Evolutionary conservation across 2,113 vertebrate species (phyloP).

Genomic region (Otolemur garnettii): DNA sequence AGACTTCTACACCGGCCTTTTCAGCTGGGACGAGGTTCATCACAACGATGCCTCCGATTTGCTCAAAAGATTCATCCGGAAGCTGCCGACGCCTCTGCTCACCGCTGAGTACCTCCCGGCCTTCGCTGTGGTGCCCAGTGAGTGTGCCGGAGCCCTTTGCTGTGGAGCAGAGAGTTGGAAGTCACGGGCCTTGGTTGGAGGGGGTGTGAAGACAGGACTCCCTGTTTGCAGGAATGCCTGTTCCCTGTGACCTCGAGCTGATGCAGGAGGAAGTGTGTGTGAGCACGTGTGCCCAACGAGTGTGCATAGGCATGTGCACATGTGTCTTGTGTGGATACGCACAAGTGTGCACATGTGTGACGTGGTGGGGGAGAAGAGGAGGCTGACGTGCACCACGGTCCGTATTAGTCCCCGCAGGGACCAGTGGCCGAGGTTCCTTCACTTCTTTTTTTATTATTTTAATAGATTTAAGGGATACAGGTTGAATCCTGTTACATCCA

Average conservation of each 20-base stretch:
- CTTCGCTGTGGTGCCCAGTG: conserved; percentile 93
- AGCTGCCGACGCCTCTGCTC: conserved; percentile 92
- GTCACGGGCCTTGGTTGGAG: neutral
- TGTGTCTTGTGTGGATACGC: no score
- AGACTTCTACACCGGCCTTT: conserved; percentile 90
- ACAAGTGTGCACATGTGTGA: neutral
- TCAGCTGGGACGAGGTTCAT: conserved; percentile 94
- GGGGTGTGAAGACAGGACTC: neutral
- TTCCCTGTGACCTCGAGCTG: neutral
- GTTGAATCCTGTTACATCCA: no score
- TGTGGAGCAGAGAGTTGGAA: neutral
- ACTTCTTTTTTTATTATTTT: no score
- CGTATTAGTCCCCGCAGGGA: neutral
- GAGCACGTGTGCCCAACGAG: neutral
- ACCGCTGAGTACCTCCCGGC: conserved; percentile 94
- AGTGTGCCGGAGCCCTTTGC: conserved; percentile 67
- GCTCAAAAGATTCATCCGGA: conserved; percentile 95
- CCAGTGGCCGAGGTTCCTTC: neutral
- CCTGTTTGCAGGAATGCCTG: neutral
- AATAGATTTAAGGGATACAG: no score
- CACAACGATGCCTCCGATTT: conserved; percentile 93
- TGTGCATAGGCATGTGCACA: no score
- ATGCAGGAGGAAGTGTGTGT: neutral
- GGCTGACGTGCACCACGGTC: rapidly evolving
- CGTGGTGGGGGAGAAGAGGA: neutral